phyloP scores from a whole-genome alignment of 2,113 vertebrate species.

The Felis catus region DNA sequence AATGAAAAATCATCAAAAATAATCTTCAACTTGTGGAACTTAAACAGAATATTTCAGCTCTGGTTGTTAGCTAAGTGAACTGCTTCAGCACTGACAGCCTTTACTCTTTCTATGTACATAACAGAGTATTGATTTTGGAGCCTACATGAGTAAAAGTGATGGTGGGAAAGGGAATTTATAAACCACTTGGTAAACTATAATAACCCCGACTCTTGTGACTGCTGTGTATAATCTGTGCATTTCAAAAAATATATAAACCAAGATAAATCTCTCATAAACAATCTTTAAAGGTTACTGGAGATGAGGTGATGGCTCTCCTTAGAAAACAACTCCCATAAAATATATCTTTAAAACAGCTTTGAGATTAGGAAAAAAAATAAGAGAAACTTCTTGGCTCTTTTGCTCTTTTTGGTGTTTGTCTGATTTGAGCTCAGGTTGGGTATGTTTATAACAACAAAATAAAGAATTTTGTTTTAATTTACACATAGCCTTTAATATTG shows the following conservation, averaged over 20 bases:
- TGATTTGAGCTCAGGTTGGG: conserved; percentile 67
- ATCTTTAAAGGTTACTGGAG: background rate
- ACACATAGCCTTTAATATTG: conserved; percentile 62
- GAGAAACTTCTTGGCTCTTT: conserved; percentile 47
- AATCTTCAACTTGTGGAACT: background rate
- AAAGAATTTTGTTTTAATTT: conserved; percentile 66
- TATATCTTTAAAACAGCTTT: conserved; percentile 34
- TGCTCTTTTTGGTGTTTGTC: conserved; percentile 63
- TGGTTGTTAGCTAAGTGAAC: background rate
- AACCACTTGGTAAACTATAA: background rate
- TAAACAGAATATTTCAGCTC: background rate
- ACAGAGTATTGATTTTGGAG: background rate
- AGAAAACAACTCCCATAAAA: background rate
- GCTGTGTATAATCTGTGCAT: background rate
- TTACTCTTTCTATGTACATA: background rate
- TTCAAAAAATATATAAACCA: background rate
- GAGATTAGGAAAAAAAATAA: background rate
- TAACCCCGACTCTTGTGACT: background rate
- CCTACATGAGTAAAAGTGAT: background rate
- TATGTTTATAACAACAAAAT: conserved; percentile 64
- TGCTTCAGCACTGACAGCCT: background rate
- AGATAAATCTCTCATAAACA: background rate
- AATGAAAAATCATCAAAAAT: background rate
- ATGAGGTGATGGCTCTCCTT: background rate
- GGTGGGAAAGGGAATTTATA: background rate